Evolutionary conservation across 2,797 vertebrate genomes (phyloP).

Genomic region (Sebastes ruberrimus): DNA sequence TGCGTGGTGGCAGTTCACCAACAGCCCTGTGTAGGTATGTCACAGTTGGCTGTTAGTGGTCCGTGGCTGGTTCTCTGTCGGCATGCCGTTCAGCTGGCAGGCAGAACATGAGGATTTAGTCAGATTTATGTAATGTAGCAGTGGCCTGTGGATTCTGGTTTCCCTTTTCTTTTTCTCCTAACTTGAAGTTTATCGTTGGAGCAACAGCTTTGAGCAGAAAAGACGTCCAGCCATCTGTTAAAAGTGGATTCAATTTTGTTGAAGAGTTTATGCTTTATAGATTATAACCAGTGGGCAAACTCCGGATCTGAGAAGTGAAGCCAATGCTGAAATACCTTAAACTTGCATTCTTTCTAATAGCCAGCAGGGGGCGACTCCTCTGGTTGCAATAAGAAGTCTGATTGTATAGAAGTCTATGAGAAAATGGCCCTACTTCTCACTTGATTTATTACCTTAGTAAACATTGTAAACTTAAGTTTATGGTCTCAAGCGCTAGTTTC

Average conservation of each 20-base stretch:
- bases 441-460: too few relatives aligned
- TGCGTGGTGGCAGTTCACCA: background rate
- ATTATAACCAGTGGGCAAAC: background rate
- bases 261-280: background rate
- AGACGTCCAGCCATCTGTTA: background rate
- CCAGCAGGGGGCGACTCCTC: too few relatives aligned
- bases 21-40: background rate
- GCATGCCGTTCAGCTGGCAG: background rate
- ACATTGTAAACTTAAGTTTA: too few relatives aligned
- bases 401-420: too few relatives aligned
- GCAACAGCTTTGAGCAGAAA: background rate
- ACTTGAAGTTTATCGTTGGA: background rate
- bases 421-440: accelerated
- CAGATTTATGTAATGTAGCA: background rate
- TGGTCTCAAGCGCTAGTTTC: accelerated
- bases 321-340: too few relatives aligned
- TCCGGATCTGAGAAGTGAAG: too few relatives aligned
- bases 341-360: too few relatives aligned
- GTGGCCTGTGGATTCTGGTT: background rate
- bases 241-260: background rate
- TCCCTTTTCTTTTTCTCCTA: background rate
- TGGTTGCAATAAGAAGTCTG: too few relatives aligned
- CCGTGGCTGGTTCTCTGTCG: background rate
- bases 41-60: background rate
- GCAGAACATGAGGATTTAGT: background rate